phyloP scores from a whole-genome alignment of 2,113 vertebrate genomes.

The Tragelaphus strepsiceros region DNA sequence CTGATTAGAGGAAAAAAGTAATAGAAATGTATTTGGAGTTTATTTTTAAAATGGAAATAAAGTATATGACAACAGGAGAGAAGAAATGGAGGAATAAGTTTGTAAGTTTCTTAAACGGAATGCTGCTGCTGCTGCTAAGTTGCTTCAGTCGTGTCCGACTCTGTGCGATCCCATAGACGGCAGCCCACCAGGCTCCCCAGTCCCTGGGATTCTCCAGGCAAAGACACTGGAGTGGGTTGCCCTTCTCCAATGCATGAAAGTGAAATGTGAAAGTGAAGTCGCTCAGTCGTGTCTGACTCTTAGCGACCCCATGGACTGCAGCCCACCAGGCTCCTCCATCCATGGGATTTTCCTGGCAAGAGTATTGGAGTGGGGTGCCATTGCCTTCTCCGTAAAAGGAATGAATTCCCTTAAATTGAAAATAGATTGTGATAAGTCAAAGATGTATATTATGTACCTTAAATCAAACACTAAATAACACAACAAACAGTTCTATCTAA shows the following conservation, averaged over 20 bases:
- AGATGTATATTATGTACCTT: neutral
- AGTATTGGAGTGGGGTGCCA: too few species aligned
- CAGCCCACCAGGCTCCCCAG: too few species aligned
- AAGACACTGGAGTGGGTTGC: too few species aligned
- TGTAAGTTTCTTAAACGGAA: neutral
- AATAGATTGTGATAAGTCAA: neutral
- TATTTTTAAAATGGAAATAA: neutral
- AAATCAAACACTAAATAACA: neutral
- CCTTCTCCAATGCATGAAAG: too few species aligned
- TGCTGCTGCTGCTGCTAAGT: too few species aligned
- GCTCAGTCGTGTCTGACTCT: too few species aligned
- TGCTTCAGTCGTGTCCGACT: too few species aligned
- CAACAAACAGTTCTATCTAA: neutral
- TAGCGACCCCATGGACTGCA: too few species aligned
- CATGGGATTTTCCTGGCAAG: too few species aligned
- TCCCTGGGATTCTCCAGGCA: too few species aligned
- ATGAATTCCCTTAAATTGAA: neutral
- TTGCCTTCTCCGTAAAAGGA: too few species aligned
- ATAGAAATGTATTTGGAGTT: neutral
- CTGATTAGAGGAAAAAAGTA: neutral
- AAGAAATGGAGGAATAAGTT: neutral
- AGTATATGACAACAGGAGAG: neutral
- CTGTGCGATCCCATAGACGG: fast-evolving
- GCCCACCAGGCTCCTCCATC: fast-evolving
- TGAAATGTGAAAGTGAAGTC: too few species aligned